Conservation (phyloP, 2,888 invertebrate species). For the Eupithecia tripunctaria region DNA sequence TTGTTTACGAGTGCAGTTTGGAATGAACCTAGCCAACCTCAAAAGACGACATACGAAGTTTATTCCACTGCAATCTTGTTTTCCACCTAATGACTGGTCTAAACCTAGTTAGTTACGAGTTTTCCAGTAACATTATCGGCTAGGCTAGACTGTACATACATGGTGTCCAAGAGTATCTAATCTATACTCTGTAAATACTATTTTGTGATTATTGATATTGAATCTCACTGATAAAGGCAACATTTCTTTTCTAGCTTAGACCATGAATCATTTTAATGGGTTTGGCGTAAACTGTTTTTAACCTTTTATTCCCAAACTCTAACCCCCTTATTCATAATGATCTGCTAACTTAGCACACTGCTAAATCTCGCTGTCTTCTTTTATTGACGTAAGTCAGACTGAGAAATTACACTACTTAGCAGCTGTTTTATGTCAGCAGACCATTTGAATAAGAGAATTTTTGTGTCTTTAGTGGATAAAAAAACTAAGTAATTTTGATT, state of each 20-base stretch:
- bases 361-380: too few relatives aligned
- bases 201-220: too few relatives aligned
- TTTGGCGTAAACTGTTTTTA: not conserved
- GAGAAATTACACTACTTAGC: too few relatives aligned
- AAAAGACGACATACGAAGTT: slow-evolving; percentile 24
- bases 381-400: too few relatives aligned
- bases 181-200: too few relatives aligned
- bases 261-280: not conserved
- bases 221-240: not conserved
- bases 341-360: too few relatives aligned
- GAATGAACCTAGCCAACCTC: slow-evolving; percentile 8
- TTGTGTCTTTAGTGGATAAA: not conserved
- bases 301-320: not conserved
- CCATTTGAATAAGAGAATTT: too few relatives aligned
- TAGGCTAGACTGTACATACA: slow-evolving; percentile 20
- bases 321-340: too few relatives aligned
- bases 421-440: too few relatives aligned
- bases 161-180: not conserved
- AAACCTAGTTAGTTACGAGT: slow-evolving; percentile 34
- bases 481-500: not conserved
- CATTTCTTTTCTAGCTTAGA: not conserved
- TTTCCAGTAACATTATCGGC: slow-evolving; percentile 29
- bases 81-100: slow-evolving; percentile 32
- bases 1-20: slow-evolving; percentile 6
- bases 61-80: slow-evolving; percentile 35